These are phyloP conservation scores for Cyprinodon diabolis DNA, from an alignment of 2,797 vertebrate genomes.

Conservation along the genomic window DNA sequence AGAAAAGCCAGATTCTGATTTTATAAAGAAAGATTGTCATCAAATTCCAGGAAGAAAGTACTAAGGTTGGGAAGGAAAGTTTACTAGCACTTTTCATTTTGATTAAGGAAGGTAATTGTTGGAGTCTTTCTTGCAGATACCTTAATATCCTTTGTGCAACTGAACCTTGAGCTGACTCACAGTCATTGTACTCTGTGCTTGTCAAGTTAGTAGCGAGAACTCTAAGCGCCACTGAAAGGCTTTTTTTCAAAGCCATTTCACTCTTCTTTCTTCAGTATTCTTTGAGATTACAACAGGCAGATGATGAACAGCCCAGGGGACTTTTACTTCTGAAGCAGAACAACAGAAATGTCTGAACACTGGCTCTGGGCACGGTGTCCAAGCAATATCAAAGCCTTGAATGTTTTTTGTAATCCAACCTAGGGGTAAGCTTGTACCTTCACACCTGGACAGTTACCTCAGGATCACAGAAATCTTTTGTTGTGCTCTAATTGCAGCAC, in stretches of 20 bases:
- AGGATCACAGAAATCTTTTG: constrained; percentile 9
- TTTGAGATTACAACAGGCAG: constrained; percentile 28
- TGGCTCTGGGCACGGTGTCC: constrained; percentile 37
- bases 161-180: background rate
- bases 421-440: constrained; percentile 20
- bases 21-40: background rate
- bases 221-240: constrained; percentile 5
- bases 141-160: background rate
- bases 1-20: background rate
- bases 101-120: background rate
- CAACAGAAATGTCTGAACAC: constrained; percentile 40
- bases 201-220: background rate
- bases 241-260: constrained; percentile 22
- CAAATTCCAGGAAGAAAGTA: background rate
- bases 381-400: constrained; percentile 41
- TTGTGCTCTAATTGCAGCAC: constrained; percentile 1
- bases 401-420: constrained; percentile 11
- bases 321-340: constrained; percentile 28
- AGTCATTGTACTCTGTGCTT: background rate
- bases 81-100: background rate
- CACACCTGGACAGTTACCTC: constrained; percentile 24
- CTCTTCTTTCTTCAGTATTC: constrained; percentile 13
- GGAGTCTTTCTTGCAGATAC: background rate
- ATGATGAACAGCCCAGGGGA: constrained; percentile 37
- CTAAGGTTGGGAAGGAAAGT: background rate